Conservation (phyloP, 2,888 invertebrate species). For the Netelia melanura region DNA sequence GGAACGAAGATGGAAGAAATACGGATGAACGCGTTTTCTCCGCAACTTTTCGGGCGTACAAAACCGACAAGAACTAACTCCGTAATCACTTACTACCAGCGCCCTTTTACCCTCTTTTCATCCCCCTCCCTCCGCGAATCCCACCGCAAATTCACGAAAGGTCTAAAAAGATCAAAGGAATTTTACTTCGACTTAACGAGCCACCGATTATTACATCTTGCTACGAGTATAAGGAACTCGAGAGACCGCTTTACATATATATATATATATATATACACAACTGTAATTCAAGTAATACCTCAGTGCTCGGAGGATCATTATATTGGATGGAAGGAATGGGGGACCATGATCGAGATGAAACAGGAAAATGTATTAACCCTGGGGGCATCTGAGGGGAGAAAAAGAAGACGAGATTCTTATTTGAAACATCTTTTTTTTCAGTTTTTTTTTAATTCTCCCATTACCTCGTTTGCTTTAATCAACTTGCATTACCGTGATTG, state of each 20-base stretch:
- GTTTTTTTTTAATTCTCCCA: not conserved
- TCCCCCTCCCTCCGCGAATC: not conserved
- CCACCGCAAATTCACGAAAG: constrained; percentile 16
- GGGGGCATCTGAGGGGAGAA: not conserved
- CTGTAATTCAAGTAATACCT: constrained; percentile 16
- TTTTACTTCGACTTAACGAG: constrained; percentile 41
- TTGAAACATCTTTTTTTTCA: not conserved
- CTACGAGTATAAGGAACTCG: constrained; percentile 21
- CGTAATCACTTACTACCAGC: constrained; percentile 13
- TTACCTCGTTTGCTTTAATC: not conserved
- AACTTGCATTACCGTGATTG: not conserved
- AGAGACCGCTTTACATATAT: not conserved
- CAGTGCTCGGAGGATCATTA: constrained; percentile 16
- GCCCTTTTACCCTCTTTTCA: not conserved
- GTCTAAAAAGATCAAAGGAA: constrained; percentile 44
- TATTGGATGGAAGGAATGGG: not conserved
- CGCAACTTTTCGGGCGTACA: constrained; percentile 5
- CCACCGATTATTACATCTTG: constrained; percentile 52
- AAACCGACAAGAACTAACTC: constrained; percentile 9
- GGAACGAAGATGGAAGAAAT: not conserved
- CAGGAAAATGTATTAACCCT: not conserved
- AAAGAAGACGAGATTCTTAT: not conserved
- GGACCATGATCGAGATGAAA: not conserved
- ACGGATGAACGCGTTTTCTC: constrained; percentile 7
- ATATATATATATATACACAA: not conserved